phyloP scores from a whole-genome alignment of 2,888 invertebrate species.

The Hermodice carunculata region DNA sequence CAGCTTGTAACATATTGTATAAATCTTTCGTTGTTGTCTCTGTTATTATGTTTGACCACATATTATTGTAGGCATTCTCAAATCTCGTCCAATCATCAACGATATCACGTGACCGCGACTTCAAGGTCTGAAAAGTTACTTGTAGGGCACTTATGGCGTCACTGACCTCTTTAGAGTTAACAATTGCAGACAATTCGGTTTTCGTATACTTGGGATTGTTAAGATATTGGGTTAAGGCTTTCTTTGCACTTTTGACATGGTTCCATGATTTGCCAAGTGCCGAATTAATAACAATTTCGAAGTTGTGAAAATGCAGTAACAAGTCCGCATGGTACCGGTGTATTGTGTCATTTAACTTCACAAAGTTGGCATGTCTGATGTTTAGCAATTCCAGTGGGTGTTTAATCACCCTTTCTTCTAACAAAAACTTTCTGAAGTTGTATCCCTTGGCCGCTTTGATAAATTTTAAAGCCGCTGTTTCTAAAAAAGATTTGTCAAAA shows the following conservation, averaged over 20 bases:
- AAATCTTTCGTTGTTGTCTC: slow-evolving; percentile 5
- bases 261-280: too few relatives aligned
- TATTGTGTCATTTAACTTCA: not conserved
- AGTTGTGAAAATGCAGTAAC: too few relatives aligned
- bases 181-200: not conserved
- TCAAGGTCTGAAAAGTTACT: too few relatives aligned
- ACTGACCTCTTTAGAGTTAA: not conserved
- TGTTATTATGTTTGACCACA: slow-evolving; percentile 9
- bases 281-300: too few relatives aligned
- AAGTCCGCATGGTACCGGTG: too few relatives aligned
- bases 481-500: not conserved
- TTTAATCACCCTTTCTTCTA: slow-evolving; percentile 1
- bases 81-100: not conserved
- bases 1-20: slow-evolving; percentile 5
- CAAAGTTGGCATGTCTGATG: slow-evolving; percentile 3
- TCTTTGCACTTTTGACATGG: too few relatives aligned
- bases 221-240: not conserved
- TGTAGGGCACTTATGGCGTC: not conserved
- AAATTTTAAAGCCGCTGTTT: not conserved
- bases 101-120: not conserved
- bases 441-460: not conserved
- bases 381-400: slow-evolving; percentile 1
- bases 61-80: not conserved
- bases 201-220: not conserved
- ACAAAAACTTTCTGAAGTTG: slow-evolving; percentile 14